These are phyloP conservation scores for Sparidentex hasta DNA, from an alignment of 2,797 vertebrate genomes.

Conservation along the genomic window DNA sequence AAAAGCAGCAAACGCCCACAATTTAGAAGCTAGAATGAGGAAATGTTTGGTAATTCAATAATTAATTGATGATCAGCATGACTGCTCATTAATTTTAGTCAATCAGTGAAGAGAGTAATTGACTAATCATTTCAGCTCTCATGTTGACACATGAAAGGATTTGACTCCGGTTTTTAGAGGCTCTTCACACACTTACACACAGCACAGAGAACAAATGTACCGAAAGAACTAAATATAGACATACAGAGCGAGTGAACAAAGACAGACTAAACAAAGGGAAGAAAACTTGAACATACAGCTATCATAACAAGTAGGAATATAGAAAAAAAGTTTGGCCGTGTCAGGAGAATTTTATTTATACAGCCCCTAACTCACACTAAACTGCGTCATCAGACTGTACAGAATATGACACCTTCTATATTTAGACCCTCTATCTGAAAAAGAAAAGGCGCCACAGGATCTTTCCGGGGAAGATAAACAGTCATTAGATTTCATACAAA, in stretches of 20 bases:
- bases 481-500: background rate
- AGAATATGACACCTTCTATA: background rate
- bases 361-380: background rate
- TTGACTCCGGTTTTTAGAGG: background rate
- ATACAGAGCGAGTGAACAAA: background rate
- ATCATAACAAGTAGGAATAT: background rate
- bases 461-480: background rate
- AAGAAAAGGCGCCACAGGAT: background rate
- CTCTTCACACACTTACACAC: background rate
- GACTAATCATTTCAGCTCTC: background rate
- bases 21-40: background rate
- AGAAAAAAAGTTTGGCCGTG: no score
- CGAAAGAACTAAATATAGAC: slow-evolving; percentile 43
- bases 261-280: slow-evolving; percentile 24
- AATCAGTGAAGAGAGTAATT: background rate
- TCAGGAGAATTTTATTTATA: background rate
- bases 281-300: slow-evolving; percentile 15
- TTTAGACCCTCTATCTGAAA: background rate
- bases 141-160: background rate
- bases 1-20: background rate
- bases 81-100: background rate
- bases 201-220: slow-evolving; percentile 4
- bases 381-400: background rate
- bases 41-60: background rate
- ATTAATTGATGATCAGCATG: background rate